phyloP scores from a whole-genome alignment of 2,888 invertebrate genomes.

The Pyrgus malvae region DNA sequence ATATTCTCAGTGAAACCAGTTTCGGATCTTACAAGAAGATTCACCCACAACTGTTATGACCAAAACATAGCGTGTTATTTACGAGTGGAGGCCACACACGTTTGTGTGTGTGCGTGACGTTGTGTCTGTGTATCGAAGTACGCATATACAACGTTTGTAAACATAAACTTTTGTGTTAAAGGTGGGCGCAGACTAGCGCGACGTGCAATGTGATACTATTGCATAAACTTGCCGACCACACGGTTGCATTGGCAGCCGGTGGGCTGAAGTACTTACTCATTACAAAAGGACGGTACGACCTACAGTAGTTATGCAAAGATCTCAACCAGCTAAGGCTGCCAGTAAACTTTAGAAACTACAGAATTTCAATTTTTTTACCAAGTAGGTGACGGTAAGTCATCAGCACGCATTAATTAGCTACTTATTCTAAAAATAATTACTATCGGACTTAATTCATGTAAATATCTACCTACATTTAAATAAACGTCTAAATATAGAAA shows the following conservation, averaged over 20 bases:
- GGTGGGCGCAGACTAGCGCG: slow-evolving; percentile 18
- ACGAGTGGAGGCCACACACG: slow-evolving; percentile 64
- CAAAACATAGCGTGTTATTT: slow-evolving; percentile 56
- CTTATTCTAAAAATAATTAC: too few species aligned
- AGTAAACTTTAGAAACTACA: too few species aligned
- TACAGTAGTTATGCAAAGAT: background rate
- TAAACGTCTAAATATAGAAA: background rate
- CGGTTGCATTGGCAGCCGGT: slow-evolving; percentile 16
- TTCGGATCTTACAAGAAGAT: slow-evolving; percentile 39
- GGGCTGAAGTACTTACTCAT: slow-evolving; percentile 8
- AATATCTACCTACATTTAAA: too few species aligned
- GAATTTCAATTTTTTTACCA: too few species aligned
- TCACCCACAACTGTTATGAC: slow-evolving; percentile 43
- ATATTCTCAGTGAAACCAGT: slow-evolving; percentile 34
- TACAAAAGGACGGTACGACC: slow-evolving; percentile 11
- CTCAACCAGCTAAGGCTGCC: background rate
- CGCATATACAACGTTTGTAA: slow-evolving; percentile 22
- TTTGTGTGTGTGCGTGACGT: slow-evolving; percentile 66
- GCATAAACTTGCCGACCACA: slow-evolving; percentile 51
- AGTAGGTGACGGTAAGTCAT: too few species aligned
- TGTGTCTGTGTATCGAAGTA: slow-evolving; percentile 54
- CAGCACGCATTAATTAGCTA: too few species aligned
- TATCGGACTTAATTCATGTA: too few species aligned
- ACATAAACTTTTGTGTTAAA: slow-evolving; percentile 19
- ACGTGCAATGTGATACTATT: slow-evolving; percentile 46